Percentiles rank a stretch among this genome's conserved stretches.
Conservation (phyloP, 1,140 invertebrate genomes). For the Drosophila lini region DNA sequence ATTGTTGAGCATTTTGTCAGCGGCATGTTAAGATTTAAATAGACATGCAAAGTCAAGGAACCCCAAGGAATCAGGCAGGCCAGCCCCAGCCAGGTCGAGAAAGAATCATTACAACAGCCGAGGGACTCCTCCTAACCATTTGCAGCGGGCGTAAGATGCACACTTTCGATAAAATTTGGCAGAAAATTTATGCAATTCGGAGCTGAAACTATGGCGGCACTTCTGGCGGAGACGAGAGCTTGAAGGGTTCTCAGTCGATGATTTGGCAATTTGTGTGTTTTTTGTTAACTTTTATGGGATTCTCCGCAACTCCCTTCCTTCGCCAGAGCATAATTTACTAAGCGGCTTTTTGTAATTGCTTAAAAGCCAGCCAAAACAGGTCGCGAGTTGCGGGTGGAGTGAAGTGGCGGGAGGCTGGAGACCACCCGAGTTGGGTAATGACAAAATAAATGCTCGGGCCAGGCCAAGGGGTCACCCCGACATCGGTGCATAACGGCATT, state of each 20-base stretch:
- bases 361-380: slow-evolving; percentile 27
- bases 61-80: slow-evolving; percentile 7
- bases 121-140: slow-evolving; percentile 51
- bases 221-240: slow-evolving; percentile 27
- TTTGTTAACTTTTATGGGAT: slow-evolving; percentile 50
- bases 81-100: neutral
- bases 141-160: slow-evolving; percentile 68
- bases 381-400: slow-evolving; percentile 2
- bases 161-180: slow-evolving; percentile 74
- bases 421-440: slow-evolving; percentile 71
- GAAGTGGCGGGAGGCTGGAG: slow-evolving; percentile 13
- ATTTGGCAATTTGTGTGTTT: slow-evolving; percentile 70
- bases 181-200: slow-evolving; percentile 70
- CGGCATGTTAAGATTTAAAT: slow-evolving; percentile 78
- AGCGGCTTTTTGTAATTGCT: slow-evolving; percentile 79
- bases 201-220: slow-evolving; percentile 47
- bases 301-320: slow-evolving; percentile 12
- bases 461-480: slow-evolving; percentile 62
- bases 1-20: slow-evolving; percentile 79
- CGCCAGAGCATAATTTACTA: slow-evolving; percentile 61
- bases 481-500: slow-evolving; percentile 56
- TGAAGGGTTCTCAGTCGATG: slow-evolving; percentile 60
- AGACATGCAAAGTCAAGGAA: slow-evolving; percentile 58
- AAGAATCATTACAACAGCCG: neutral
- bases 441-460: slow-evolving; percentile 67